These are phyloP conservation scores for Euleptes europaea DNA, from an alignment of 2,113 vertebrate species.

Conservation along the genomic window DNA sequence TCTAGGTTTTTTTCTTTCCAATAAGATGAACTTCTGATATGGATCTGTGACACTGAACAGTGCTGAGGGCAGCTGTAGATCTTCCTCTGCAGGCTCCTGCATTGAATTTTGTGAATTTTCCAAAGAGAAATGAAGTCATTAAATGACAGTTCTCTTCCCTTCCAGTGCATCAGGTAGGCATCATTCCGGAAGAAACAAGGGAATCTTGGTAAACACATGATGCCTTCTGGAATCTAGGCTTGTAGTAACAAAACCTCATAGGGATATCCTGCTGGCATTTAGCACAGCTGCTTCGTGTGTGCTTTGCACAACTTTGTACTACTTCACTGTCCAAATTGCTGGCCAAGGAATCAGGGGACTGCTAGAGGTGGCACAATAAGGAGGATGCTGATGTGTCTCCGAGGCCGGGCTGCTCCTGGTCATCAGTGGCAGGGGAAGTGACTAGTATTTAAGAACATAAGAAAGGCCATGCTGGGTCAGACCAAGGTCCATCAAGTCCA, in stretches of 20 bases:
- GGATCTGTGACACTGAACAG: constrained; percentile 23
- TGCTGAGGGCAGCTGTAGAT: constrained; percentile 49
- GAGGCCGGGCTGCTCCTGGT: too few species aligned
- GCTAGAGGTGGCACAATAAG: too few species aligned
- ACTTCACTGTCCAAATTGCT: background rate
- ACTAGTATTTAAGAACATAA: too few species aligned
- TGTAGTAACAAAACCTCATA: constrained; percentile 15
- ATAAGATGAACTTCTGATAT: constrained; percentile 38
- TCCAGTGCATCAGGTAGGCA: background rate
- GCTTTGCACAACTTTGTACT: background rate
- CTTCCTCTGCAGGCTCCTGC: constrained; percentile 14
- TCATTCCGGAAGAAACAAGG: constrained; percentile 18
- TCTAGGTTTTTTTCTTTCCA: background rate
- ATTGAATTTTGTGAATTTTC: constrained; percentile 47
- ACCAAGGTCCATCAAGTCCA: too few species aligned
- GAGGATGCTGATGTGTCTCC: too few species aligned
- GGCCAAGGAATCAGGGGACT: too few species aligned
- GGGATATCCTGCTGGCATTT: background rate
- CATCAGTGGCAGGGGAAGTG: too few species aligned
- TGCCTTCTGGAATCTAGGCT: background rate
- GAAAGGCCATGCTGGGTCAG: too few species aligned
- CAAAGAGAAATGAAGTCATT: constrained; percentile 38
- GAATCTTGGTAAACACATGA: constrained; percentile 23
- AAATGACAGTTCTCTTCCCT: constrained; percentile 10
- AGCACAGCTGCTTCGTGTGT: background rate